phyloP scores from a whole-genome alignment of 1,140 invertebrate species.

The Elymnias hypermnestra region DNA sequence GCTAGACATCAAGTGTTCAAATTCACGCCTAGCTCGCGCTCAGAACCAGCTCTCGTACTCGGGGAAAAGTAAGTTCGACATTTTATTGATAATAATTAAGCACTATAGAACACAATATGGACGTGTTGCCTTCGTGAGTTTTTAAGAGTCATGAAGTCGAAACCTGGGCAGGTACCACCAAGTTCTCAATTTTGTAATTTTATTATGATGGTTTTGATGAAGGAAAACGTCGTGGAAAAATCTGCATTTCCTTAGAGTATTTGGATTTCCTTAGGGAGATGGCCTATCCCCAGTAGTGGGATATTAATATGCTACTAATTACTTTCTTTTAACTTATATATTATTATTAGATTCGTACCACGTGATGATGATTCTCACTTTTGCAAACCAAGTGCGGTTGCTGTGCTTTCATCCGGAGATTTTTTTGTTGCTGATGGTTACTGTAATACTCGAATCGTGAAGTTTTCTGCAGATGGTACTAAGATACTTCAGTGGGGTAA shows the following conservation, averaged over 20 bases:
- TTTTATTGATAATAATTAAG: neutral
- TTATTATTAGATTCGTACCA: slow-evolving; percentile 79
- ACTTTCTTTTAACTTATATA: neutral
- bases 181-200: no score
- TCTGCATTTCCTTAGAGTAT: no score
- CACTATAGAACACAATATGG: no score
- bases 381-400: slow-evolving; percentile 96
- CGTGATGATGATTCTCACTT: slow-evolving; percentile 88
- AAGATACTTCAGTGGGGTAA: slow-evolving; percentile 81
- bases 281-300: no score
- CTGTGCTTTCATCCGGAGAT: slow-evolving; percentile 87
- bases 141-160: no score
- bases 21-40: slow-evolving; percentile 74
- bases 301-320: no score
- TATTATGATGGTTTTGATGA: no score
- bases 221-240: no score
- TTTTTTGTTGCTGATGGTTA: slow-evolving; percentile 97
- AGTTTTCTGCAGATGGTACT: slow-evolving; percentile 85
- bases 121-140: no score
- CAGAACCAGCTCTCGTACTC: slow-evolving; percentile 61
- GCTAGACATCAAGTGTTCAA: slow-evolving; percentile 95
- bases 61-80: slow-evolving; percentile 72
- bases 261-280: no score
- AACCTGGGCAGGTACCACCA: no score
- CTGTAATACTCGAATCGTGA: slow-evolving; percentile 93